Percentiles rank a stretch among this genome's conserved stretches.
These are phyloP conservation scores for Parascotia fuliginaria DNA, from an alignment of 2,888 invertebrate species.

Conservation along the genomic window DNA sequence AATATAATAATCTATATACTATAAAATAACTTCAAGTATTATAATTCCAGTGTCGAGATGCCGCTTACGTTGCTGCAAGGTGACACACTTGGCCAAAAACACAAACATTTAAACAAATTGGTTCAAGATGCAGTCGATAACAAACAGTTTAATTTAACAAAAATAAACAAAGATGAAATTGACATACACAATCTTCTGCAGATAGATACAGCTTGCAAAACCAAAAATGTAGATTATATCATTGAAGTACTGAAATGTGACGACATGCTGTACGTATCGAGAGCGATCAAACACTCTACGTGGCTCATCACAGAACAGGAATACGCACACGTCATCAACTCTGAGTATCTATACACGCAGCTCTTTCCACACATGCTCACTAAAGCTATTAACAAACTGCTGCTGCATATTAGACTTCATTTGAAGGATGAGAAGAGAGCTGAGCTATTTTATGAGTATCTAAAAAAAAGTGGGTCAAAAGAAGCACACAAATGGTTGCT, in stretches of 20 bases:
- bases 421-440: slow-evolving; percentile 63
- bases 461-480: slow-evolving; percentile 45
- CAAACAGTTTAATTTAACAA: slow-evolving; percentile 28
- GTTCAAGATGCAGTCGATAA: slow-evolving; percentile 45
- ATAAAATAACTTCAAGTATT: too few species aligned
- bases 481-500: slow-evolving; percentile 65
- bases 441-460: slow-evolving; percentile 64
- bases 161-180: slow-evolving; percentile 44
- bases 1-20: too few species aligned
- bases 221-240: slow-evolving; percentile 59
- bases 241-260: slow-evolving; percentile 59
- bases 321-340: slow-evolving; percentile 67
- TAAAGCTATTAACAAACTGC: slow-evolving; percentile 62
- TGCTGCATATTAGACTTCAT: slow-evolving; percentile 61
- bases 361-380: slow-evolving; percentile 64
- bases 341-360: slow-evolving; percentile 57
- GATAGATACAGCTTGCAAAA: slow-evolving; percentile 63
- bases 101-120: slow-evolving; percentile 55
- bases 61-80: slow-evolving; percentile 36
- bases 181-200: slow-evolving; percentile 64
- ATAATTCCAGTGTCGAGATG: slow-evolving; percentile 40
- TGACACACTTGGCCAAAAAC: slow-evolving; percentile 57
- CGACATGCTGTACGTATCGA: slow-evolving; percentile 67
- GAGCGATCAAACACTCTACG: slow-evolving; percentile 60
- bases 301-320: slow-evolving; percentile 68